These are phyloP conservation scores for Zaprionus camerounensis DNA, from an alignment of 1,140 invertebrate genomes.

Conservation along the genomic window DNA sequence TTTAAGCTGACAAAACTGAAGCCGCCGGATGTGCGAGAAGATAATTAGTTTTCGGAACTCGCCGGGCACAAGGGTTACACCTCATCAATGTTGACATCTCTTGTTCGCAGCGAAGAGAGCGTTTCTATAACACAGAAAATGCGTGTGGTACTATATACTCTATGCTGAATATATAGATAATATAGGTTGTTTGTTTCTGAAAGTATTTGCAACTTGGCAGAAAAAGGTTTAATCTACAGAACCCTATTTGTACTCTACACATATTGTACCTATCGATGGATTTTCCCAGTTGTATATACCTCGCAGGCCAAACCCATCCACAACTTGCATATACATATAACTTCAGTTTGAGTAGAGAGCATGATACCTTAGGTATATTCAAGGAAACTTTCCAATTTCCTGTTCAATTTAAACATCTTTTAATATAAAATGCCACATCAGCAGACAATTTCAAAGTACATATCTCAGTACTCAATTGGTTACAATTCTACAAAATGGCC, in stretches of 20 bases:
- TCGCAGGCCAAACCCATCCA: too few relatives aligned
- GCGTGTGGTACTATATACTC: background rate
- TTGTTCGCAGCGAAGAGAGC: background rate
- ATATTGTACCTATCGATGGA: too few relatives aligned
- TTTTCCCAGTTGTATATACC: too few relatives aligned
- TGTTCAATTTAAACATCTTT: background rate
- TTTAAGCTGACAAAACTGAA: conserved; percentile 14
- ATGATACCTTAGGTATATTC: background rate
- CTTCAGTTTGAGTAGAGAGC: background rate
- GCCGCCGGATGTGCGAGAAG: conserved; percentile 55
- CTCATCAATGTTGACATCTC: conserved; percentile 23
- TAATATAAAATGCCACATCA: background rate
- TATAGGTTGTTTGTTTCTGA: too few relatives aligned
- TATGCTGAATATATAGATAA: background rate
- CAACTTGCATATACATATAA: too few relatives aligned
- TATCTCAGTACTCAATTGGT: conserved; percentile 23
- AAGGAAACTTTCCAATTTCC: background rate
- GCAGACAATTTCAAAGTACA: background rate
- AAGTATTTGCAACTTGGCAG: too few relatives aligned
- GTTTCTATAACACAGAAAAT: background rate
- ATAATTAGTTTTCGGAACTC: conserved; percentile 50
- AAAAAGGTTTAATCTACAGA: too few relatives aligned
- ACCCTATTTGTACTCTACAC: accelerated
- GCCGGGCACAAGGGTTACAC: conserved; percentile 6
- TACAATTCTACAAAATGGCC: conserved; percentile 61